These are phyloP conservation scores for Clistopyga incitator DNA, from an alignment of 2,888 invertebrate genomes.

Conservation along the genomic window DNA sequence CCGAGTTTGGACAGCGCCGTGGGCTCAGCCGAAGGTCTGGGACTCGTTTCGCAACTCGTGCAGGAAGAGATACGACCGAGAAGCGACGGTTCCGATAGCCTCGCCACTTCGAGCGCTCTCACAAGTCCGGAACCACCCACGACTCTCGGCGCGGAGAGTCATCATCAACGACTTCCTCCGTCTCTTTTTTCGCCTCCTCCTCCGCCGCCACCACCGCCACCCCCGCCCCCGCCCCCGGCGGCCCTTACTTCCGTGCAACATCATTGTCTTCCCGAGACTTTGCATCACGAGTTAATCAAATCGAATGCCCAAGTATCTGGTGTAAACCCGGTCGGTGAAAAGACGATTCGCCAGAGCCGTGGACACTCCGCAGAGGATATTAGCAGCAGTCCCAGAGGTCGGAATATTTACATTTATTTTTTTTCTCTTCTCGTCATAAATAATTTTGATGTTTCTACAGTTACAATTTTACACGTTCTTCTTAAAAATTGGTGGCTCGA, in stretches of 20 bases:
- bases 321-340: constrained; percentile 31
- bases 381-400: constrained; percentile 54
- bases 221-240: not conserved
- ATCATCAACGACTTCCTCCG: constrained; percentile 28
- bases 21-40: constrained; percentile 87
- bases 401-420: constrained; percentile 17
- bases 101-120: constrained; percentile 85
- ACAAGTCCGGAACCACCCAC: constrained; percentile 85
- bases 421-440: not conserved
- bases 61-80: constrained; percentile 77
- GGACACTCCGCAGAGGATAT: constrained; percentile 67
- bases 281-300: constrained; percentile 21
- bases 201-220: not conserved
- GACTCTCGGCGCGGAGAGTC: constrained; percentile 50
- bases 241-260: not conserved
- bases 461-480: too few relatives aligned
- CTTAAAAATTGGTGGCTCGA: too few relatives aligned
- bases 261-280: constrained; percentile 38
- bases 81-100: constrained; percentile 85
- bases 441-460: not conserved
- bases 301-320: constrained; percentile 31
- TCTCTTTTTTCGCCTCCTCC: not conserved
- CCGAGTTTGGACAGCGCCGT: constrained; percentile 88
- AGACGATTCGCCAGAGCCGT: constrained; percentile 22
- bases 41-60: constrained; percentile 70